Percentiles rank a stretch among this genome's conserved stretches.
Conservation (phyloP, 2,888 invertebrate genomes). For the Spisula solida region DNA sequence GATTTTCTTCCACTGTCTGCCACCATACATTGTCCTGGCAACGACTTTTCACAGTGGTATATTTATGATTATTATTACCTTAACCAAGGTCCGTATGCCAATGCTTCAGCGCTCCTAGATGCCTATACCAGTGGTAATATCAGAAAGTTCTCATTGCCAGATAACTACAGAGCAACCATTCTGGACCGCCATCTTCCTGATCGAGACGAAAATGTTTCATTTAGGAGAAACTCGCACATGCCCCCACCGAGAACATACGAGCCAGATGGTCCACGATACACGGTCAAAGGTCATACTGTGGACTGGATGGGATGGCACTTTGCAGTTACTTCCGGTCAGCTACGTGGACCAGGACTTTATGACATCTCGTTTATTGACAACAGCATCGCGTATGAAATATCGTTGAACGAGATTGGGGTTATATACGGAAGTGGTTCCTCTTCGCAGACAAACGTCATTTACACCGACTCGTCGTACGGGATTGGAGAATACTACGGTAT, state of each 20-base stretch:
- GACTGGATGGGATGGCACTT: conserved; percentile 79
- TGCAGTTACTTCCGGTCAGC: conserved; percentile 68
- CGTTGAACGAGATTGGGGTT: conserved; percentile 74
- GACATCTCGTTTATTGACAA: conserved; percentile 70
- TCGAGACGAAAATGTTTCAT: conserved; percentile 53
- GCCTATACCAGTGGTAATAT: conserved; percentile 67
- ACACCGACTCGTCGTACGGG: conserved; percentile 70
- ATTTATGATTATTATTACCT: conserved; percentile 73
- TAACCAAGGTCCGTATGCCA: conserved; percentile 75
- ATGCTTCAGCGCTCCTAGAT: conserved; percentile 60
- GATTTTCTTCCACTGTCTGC: conserved; percentile 73
- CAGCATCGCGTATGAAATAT: conserved; percentile 76
- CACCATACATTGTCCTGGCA: conserved; percentile 74
- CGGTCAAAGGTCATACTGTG: conserved; percentile 71
- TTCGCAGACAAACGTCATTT: conserved; percentile 69
- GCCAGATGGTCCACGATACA: conserved; percentile 74
- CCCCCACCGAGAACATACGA: conserved; percentile 73
- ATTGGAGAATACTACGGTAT: conserved; percentile 70
- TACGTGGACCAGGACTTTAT: conserved; percentile 67
- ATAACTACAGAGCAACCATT: conserved; percentile 66
- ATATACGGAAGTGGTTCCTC: conserved; percentile 70
- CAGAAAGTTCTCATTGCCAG: conserved; percentile 66
- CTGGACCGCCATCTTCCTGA: conserved; percentile 67
- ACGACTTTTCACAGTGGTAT: conserved; percentile 70
- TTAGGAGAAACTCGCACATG: conserved; percentile 62